Evolutionary conservation across 2,113 vertebrate species (phyloP), one percentile per base, ranked within the genome.

Genomic region (Pelvicachromis taeniatus): DNA sequence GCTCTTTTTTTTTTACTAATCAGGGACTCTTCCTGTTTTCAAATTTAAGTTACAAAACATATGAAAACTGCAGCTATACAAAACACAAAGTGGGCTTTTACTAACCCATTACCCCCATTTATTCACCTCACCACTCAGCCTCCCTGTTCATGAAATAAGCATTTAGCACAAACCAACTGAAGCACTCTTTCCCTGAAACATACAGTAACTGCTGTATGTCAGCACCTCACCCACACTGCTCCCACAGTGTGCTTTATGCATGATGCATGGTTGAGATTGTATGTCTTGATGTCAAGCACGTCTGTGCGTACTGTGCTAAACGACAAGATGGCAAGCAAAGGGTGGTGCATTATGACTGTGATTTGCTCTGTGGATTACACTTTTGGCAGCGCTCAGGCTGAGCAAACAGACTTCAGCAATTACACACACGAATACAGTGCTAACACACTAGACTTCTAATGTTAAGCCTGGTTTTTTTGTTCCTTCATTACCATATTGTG

Each of bases 181-280:
- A 6, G 55, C 68, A 26, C 80, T 88, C 86, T 84, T 58, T 81
- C 42, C 73, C 73, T 65, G 63, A 91, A 92, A 90, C 85, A 88
- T 95, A 31, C 23, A 73, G 40, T 48, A 93, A 91, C 87, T 87
- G 87, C 84, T 83, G 75, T 35, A 68, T 92, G 89, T 88, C 90
- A 92, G 45, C 54, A 82, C 84, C 84, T 86, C 82, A 77, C 65
- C 91, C 77, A 83, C 6, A 17, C 58, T 75, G 58, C 61, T 65
- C 81, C 68, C 85, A 87, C 75, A 59, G 89, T 61, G 88, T 82
- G 79, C 85, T 79, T 88, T 85, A 91, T 91, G 90, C 89, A 92
- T 92, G n/a, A 92, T 90, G 92, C 89, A 92, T 92, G 26, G 73
- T 38, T 90, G 85, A 88, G 78, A 52, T 52, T 78, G 84, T 85